A percentile compares a stretch with the other conserved stretches of the same genome.
Evolutionary conservation across 2,888 invertebrate species (phyloP).

Genomic region (Lacanobia oleracea): DNA sequence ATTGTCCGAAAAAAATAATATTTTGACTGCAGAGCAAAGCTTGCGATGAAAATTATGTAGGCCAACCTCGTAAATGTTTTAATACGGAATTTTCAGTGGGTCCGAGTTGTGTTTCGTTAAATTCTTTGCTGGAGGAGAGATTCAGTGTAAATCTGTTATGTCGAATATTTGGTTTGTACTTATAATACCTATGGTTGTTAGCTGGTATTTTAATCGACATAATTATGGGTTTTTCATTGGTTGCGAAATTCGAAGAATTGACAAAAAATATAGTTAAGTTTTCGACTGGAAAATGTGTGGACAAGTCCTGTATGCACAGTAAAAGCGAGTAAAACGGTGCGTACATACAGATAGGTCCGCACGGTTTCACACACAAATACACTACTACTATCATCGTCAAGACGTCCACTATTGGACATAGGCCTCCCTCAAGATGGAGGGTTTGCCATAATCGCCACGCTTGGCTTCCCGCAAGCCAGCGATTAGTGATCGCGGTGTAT

Average conservation of each 20-base stretch:
- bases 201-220: background rate
- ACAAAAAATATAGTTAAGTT: background rate
- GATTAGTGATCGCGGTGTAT: too few species aligned
- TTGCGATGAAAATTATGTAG: constrained; percentile 50
- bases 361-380: too few species aligned
- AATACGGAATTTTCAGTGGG: constrained; percentile 48
- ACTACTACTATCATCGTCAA: too few species aligned
- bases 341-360: too few species aligned
- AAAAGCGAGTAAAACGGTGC: too few species aligned
- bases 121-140: constrained; percentile 11
- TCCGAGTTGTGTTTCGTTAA: constrained; percentile 11
- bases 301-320: too few species aligned
- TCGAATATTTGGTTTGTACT: background rate
- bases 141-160: background rate
- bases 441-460: too few species aligned
- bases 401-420: too few species aligned
- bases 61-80: constrained; percentile 54
- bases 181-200: background rate
- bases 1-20: constrained; percentile 48
- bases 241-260: background rate
- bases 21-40: constrained; percentile 54
- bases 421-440: too few species aligned
- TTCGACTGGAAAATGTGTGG: too few species aligned
- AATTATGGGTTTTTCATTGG: background rate
- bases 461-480: too few species aligned